phyloP scores from a whole-genome alignment of 2,797 vertebrate genomes.

The Melopsittacus undulatus region DNA sequence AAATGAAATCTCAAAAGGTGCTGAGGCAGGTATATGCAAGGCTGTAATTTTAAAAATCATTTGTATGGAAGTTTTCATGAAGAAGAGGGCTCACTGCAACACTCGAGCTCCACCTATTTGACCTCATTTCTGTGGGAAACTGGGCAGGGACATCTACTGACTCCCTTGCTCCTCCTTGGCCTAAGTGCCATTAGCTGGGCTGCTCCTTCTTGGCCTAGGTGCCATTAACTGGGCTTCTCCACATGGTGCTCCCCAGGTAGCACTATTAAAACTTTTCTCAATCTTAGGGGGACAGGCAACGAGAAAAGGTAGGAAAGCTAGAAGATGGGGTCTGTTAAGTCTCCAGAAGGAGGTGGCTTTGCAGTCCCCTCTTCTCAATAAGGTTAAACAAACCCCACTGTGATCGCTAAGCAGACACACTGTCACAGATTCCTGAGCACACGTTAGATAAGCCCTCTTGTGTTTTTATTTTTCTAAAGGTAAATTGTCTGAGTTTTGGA shows the following conservation, averaged over 20 bases:
- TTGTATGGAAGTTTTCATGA: neutral
- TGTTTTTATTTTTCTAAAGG: neutral
- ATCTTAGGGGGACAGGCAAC: neutral
- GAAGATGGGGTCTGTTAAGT: neutral
- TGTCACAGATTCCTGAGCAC: neutral
- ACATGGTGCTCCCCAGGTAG: neutral
- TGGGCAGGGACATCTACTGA: neutral
- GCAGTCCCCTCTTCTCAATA: neutral
- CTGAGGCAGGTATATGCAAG: neutral
- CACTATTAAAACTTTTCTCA: neutral
- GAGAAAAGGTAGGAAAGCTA: neutral
- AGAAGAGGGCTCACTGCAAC: neutral
- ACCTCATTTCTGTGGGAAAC: neutral
- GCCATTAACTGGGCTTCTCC: neutral
- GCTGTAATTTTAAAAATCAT: neutral
- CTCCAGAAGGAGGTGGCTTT: neutral
- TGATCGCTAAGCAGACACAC: neutral
- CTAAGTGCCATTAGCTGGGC: neutral
- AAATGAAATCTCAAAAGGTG: neutral
- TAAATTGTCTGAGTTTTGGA: neutral
- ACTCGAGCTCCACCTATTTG: neutral
- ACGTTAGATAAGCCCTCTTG: neutral
- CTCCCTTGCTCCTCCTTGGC: neutral
- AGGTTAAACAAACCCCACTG: neutral
- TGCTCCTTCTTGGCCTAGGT: neutral